Conservation (phyloP, 2,113 vertebrate genomes). For the Lepisosteus osseus region DNA sequence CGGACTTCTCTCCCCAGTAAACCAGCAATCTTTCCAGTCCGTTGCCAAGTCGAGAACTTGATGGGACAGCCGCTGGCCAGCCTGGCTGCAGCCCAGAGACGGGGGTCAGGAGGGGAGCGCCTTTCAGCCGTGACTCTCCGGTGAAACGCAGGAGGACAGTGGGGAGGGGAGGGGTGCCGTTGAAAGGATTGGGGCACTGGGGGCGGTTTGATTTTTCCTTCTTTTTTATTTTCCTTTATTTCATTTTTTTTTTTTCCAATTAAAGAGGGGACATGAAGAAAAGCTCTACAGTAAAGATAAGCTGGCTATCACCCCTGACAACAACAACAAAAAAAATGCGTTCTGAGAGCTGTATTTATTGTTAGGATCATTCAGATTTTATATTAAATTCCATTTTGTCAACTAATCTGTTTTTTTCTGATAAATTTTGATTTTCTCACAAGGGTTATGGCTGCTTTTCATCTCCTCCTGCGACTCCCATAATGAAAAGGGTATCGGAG, state of each 20-base stretch:
- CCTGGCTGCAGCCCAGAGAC: too few relatives aligned
- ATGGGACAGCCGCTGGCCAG: too few relatives aligned
- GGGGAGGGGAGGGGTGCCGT: too few relatives aligned
- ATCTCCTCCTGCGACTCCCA: slow-evolving; percentile 17
- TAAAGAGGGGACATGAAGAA: slow-evolving; percentile 4
- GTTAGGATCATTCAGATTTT: slow-evolving; percentile 36
- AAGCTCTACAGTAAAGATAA: background rate
- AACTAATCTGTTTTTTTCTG: slow-evolving; percentile 26
- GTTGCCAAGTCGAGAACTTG: too few relatives aligned
- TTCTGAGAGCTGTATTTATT: slow-evolving; percentile 27
- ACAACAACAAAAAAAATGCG: slow-evolving; percentile 11
- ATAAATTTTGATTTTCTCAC: slow-evolving; percentile 52
- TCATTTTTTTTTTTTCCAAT: background rate
- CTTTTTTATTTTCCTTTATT: too few relatives aligned
- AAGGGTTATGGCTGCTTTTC: slow-evolving; percentile 71
- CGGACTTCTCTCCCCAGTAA: slow-evolving; percentile 25
- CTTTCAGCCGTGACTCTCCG: background rate
- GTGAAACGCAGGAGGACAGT: too few relatives aligned
- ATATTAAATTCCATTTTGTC: slow-evolving; percentile 23
- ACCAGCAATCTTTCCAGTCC: slow-evolving; percentile 23
- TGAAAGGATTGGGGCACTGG: too few relatives aligned
- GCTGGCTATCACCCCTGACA: slow-evolving; percentile 1
- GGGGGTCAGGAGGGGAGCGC: background rate
- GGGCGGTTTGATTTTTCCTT: too few relatives aligned
- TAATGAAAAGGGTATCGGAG: slow-evolving; percentile 38